Evolutionary conservation across 2,888 invertebrate genomes (phyloP), one percentile per base, ranked within the genome.

Genomic region (Microplitis manilae): DNA sequence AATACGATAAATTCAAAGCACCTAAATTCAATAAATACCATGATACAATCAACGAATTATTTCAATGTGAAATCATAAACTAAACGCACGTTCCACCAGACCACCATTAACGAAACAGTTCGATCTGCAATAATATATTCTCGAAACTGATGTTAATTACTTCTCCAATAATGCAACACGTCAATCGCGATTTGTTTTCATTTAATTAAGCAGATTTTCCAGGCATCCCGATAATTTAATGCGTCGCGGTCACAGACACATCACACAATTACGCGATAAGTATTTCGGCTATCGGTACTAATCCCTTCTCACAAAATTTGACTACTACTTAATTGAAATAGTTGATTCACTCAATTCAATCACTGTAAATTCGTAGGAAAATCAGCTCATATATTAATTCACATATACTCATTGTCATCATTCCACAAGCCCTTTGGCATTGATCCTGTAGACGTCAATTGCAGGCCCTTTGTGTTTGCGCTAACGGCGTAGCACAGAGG

Each of bases 151-250:
- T 17, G n/a, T 68, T 9, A 41, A 60, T 61, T 30, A 50, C 8
- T 6, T 15, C 50, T 4, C 2, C 6, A 30, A 61, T 40, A 71
- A 40, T 61, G n/a, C 30, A 5, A 81, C 79, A 81, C 76, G 68
- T 77, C 79, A 77, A 79, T 79, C 77, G 79, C 39, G 81, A 83
- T 84, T 84, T 85, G 85, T 84, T 85, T 83, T 80, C 84, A 83
- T 87, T 87, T 87, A 86, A 87, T 87, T 87, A 87, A 87, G 85
- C 82, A 85, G 85, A 86, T 85, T 86, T 86, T 84, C 83, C 81
- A 79, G 79, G 40, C 75, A 20, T 38, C 8, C 40, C 61, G n/a
- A 67, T 17, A 40, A 50, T 41, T 64, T 50, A 72, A 40, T 65
- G n/a, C 20, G 40, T 59, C 5, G 15, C 50, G 62, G 40, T 13